Base-by-base conservation (phyloP, 2,113 vertebrate species). In the Neotoma lepida region DNA sequence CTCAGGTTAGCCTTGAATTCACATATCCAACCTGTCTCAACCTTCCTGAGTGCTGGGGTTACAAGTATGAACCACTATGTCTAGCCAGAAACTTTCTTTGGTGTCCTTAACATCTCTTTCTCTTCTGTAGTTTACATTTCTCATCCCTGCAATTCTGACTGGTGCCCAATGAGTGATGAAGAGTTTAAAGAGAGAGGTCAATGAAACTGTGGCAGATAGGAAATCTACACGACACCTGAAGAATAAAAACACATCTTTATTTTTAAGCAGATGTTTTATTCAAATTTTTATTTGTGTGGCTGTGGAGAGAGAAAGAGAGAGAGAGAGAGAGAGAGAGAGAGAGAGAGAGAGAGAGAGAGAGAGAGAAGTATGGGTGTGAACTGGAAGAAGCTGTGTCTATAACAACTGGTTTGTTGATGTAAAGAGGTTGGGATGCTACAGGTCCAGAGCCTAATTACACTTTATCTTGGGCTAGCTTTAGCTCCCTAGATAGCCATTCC, bases 211-310 rank as follows among this genome's bases (percentile, higher is more conserved):
- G 30, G 63, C 26, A 61, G 12, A 56, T 14, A 30, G 18, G 61
- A 54, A 70, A 86, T 86, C 30, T n/a, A 6, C 2, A 18, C n/a
- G 44, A 70, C 51, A 39, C 61, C 87, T 82, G 82, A 41, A 51
- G 28, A 73, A 9, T 49, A 44, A 58, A 73, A 73, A 39, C 28
- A 91, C 12, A 68, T 73, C 18, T 74, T 71, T 63, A 80, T 66
- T 78, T 89, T 76, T 87, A 64, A 63, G 49, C 41, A 95, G 64
- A 30, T 93, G 12, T 28, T 61, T 80, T 86, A n/a, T 71, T 70
- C 39, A 78, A 56, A n/a, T 35, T 35, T 78, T 1, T 80, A 35
- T 78, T 30, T 81, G 49, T 56, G 49, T 54, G n/a, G n/a, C n/a
- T n/a, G n/a, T n/a, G n/a, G n/a, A n/a, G n/a, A n/a, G n/a, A n/a